Percentiles rank a stretch among this genome's conserved stretches.
These are phyloP conservation scores for Polyodon spathula DNA, from an alignment of 2,113 vertebrate species.

Conservation along the genomic window DNA sequence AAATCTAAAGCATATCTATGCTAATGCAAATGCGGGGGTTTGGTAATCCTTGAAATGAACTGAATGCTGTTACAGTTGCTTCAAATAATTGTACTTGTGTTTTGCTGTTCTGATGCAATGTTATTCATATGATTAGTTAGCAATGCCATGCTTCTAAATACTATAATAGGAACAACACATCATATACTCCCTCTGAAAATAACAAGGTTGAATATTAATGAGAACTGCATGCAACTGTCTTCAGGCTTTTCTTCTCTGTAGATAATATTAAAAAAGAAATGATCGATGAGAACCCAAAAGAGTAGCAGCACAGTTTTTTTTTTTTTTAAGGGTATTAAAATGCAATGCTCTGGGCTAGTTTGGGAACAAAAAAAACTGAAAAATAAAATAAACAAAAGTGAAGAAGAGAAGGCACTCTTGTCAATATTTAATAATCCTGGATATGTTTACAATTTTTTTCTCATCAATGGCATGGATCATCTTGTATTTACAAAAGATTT, in stretches of 20 bases:
- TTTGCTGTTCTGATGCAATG: no score
- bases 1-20: no score
- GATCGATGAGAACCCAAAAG: slow-evolving; percentile 12
- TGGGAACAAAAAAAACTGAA: neutral
- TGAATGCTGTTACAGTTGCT: no score
- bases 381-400: slow-evolving; percentile 12
- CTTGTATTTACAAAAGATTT: slow-evolving; percentile 23
- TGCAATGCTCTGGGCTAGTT: slow-evolving; percentile 8
- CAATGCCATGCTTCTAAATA: no score
- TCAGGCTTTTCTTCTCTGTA: neutral
- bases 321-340: slow-evolving; percentile 9
- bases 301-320: neutral
- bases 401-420: neutral
- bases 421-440: slow-evolving; percentile 5
- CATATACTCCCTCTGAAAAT: no score
- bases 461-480: slow-evolving; percentile 6
- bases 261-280: slow-evolving; percentile 4
- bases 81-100: no score
- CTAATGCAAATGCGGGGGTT: no score
- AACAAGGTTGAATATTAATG: no score
- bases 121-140: no score
- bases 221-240: slow-evolving; percentile 11
- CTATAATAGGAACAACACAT: no score
- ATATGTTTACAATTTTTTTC: slow-evolving; percentile 17
- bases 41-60: no score